phyloP scores from a whole-genome alignment of 2,888 invertebrate species.

The Eupithecia exiguata region DNA sequence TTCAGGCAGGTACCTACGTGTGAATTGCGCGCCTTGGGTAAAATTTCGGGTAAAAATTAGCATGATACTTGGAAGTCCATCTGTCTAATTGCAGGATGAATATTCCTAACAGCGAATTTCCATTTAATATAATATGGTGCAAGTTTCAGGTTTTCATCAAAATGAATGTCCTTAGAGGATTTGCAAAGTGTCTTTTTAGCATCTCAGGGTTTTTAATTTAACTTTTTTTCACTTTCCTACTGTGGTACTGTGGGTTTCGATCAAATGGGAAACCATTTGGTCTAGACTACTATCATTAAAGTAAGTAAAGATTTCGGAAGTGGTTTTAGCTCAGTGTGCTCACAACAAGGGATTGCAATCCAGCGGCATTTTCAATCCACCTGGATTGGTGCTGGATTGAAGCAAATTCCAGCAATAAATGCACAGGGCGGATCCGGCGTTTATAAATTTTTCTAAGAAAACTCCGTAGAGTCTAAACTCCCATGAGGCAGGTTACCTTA shows the following conservation, averaged over 20 bases:
- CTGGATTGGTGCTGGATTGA: no score
- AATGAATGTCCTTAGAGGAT: constrained; percentile 1
- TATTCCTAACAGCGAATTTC: constrained; percentile 47
- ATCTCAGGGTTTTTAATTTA: background rate
- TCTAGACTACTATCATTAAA: background rate
- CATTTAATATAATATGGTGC: constrained; percentile 36
- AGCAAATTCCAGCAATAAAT: no score
- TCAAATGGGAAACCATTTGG: background rate
- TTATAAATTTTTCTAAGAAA: background rate
- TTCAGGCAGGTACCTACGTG: background rate
- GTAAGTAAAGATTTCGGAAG: background rate
- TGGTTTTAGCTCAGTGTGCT: background rate
- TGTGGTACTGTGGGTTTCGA: background rate
- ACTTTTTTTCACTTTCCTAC: background rate
- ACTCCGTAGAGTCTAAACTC: background rate
- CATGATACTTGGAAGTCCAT: constrained; percentile 52
- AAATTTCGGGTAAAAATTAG: constrained; percentile 48
- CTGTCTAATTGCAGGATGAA: constrained; percentile 55
- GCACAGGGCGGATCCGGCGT: no score
- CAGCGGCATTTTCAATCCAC: no score
- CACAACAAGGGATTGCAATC: background rate
- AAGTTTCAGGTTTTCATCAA: constrained; percentile 19
- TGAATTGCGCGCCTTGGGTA: constrained; percentile 20
- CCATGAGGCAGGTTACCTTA: background rate
- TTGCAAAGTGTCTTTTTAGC: background rate